Conservation (phyloP, 2,888 invertebrate genomes). For the Scaptomyza caliginosa region DNA sequence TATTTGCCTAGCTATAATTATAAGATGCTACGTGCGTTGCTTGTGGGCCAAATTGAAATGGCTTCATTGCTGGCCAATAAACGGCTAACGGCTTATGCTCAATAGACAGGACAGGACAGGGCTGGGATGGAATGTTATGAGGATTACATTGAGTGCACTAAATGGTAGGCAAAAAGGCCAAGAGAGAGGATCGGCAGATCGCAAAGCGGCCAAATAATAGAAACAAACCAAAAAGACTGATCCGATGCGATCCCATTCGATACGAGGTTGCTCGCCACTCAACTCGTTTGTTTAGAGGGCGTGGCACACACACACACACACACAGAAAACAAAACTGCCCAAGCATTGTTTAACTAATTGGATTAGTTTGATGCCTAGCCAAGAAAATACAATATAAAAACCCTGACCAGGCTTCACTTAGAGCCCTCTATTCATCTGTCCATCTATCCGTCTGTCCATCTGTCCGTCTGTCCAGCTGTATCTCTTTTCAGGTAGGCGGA, state of each 20-base stretch:
- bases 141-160: constrained; percentile 54
- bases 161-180: constrained; percentile 23
- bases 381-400: not conserved
- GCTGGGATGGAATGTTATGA: not conserved
- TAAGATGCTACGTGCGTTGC: constrained; percentile 29
- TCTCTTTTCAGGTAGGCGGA: constrained; percentile 34
- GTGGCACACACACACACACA: constrained; percentile 23
- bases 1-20: constrained; percentile 9
- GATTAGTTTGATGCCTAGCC: constrained; percentile 73
- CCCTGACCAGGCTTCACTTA: constrained; percentile 19
- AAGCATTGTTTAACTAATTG: constrained; percentile 71
- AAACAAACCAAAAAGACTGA: constrained; percentile 14
- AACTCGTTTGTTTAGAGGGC: constrained; percentile 29
- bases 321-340: constrained; percentile 8
- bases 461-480: not conserved
- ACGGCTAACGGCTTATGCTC: constrained; percentile 13
- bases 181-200: constrained; percentile 1
- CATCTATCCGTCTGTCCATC: not conserved
- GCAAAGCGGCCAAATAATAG: constrained; percentile 22
- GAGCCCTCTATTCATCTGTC: constrained; percentile 5
- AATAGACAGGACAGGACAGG: no score
- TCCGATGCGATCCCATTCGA: constrained; percentile 26
- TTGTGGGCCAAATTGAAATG: constrained; percentile 40
- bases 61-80: constrained; percentile 31
- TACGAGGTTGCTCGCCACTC: constrained; percentile 19